Conservation (phyloP, 2,888 invertebrate species). For the Kryphioiulus occultus region DNA sequence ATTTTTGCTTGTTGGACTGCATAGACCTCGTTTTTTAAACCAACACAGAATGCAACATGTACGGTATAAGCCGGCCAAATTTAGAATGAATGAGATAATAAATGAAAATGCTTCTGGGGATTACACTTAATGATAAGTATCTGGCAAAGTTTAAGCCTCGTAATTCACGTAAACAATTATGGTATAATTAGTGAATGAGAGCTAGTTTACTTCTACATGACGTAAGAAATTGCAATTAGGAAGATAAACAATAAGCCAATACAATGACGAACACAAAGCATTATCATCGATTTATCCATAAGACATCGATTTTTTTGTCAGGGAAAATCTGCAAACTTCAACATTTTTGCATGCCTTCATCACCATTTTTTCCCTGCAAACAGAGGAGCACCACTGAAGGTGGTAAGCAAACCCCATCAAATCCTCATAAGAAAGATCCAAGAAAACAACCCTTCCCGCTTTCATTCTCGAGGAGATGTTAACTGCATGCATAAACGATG, state of each 20-base stretch:
- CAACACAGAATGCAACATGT: background rate
- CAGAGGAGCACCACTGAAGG: background rate
- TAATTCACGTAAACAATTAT: constrained; percentile 11
- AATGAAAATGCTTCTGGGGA: background rate
- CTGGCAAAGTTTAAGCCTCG: background rate
- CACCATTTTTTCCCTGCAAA: background rate
- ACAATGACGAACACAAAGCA: background rate
- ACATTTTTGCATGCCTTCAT: background rate
- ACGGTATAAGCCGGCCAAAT: background rate
- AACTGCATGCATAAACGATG: background rate
- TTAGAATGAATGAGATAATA: background rate
- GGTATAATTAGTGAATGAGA: background rate
- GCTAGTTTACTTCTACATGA: background rate
- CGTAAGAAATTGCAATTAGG: background rate
- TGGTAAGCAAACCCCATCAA: too few relatives aligned
- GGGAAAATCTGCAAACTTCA: background rate
- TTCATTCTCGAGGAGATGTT: background rate
- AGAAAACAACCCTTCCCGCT: background rate
- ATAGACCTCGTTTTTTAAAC: background rate
- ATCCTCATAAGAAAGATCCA: too few relatives aligned
- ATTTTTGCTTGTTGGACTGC: background rate
- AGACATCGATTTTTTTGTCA: background rate
- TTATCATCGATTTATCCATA: background rate
- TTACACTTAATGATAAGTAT: background rate
- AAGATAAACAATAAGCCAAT: background rate